These are phyloP conservation scores for Bombus superbus DNA, from an alignment of 1,140 invertebrate species.

Conservation along the genomic window DNA sequence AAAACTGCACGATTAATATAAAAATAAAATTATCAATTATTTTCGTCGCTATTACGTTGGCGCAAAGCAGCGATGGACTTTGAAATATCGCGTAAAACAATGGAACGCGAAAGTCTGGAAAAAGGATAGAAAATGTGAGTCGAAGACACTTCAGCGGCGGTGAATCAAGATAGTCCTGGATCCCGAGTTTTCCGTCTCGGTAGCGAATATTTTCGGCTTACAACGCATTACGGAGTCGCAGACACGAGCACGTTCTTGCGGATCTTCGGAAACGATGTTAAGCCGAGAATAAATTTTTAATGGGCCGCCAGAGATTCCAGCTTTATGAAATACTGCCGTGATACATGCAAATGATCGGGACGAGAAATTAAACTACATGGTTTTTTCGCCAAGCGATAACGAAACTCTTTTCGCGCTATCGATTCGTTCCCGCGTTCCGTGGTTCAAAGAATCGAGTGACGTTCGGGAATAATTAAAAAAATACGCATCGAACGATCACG, in stretches of 20 bases:
- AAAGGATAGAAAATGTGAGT: neutral
- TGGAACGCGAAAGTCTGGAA: neutral
- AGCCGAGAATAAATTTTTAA: conserved; percentile 68
- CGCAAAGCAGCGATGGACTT: too few species aligned
- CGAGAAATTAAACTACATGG: conserved; percentile 33
- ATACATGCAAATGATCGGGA: conserved; percentile 60
- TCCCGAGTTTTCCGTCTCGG: conserved; percentile 45
- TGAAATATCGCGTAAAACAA: conserved; percentile 7
- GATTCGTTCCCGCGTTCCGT: neutral
- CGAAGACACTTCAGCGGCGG: neutral
- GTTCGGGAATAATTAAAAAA: neutral
- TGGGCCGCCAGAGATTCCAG: conserved; percentile 50
- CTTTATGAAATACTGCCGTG: conserved; percentile 56
- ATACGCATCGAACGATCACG: neutral
- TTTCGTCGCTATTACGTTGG: neutral
- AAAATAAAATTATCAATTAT: neutral
- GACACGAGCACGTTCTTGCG: conserved; percentile 43
- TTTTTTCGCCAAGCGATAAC: conserved; percentile 7
- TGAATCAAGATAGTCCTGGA: conserved; percentile 20
- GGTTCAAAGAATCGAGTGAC: neutral
- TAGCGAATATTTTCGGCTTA: conserved; percentile 58
- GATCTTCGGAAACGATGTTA: conserved; percentile 58
- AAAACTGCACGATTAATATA: neutral
- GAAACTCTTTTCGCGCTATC: neutral
- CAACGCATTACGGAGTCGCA: conserved; percentile 46